Percentiles rank a stretch among this genome's conserved stretches.
These are phyloP conservation scores for Mus minutoides DNA, from an alignment of 2,797 vertebrate genomes.

Conservation along the genomic window DNA sequence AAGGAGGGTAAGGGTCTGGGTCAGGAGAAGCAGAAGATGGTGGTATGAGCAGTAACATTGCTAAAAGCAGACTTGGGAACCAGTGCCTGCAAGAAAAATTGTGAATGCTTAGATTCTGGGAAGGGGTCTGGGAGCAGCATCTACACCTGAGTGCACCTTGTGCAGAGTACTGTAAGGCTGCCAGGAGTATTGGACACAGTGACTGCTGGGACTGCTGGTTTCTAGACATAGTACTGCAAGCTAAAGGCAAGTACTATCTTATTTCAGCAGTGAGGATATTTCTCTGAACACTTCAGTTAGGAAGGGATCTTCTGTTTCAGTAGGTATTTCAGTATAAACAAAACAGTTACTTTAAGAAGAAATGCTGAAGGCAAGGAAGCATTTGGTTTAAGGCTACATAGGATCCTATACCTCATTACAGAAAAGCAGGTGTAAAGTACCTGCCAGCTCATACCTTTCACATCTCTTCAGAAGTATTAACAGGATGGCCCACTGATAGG, in stretches of 20 bases:
- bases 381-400: neutral
- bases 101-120: too few species aligned
- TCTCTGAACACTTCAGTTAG: neutral
- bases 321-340: neutral
- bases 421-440: too few species aligned
- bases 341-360: neutral
- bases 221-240: neutral
- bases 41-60: neutral
- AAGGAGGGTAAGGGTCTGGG: neutral
- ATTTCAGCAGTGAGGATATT: neutral
- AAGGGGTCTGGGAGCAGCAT: neutral
- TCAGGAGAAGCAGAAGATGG: neutral
- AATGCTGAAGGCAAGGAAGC: neutral
- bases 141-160: neutral
- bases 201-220: neutral
- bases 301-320: neutral
- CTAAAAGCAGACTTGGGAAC: neutral
- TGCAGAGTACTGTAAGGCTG: neutral
- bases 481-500: rapidly evolving
- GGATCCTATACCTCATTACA: neutral
- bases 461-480: neutral
- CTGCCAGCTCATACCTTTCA: rapidly evolving
- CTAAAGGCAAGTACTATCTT: neutral
- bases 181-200: neutral
- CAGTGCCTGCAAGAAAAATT: too few species aligned